These are phyloP conservation scores for Coreoperca whiteheadi DNA, from an alignment of 2,113 vertebrate species.

Conservation along the genomic window DNA sequence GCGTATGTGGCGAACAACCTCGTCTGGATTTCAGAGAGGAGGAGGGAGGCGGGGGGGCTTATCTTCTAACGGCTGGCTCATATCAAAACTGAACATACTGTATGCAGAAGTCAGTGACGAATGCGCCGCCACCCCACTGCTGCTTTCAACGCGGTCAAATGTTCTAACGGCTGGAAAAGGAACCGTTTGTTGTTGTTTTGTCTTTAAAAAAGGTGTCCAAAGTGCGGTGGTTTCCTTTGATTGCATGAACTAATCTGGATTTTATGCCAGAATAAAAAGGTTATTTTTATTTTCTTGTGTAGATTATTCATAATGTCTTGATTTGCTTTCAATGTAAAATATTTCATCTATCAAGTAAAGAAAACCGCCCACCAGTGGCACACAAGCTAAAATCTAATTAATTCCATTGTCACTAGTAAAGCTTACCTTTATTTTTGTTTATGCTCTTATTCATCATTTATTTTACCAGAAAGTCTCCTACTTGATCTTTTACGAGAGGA, in stretches of 20 bases:
- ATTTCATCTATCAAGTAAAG: neutral
- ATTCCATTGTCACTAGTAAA: neutral
- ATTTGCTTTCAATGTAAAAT: neutral
- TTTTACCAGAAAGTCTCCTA: neutral
- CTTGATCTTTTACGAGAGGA: neutral
- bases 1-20: slow-evolving; percentile 1
- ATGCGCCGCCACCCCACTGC: neutral
- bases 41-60: neutral
- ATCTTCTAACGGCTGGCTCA: neutral
- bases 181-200: neutral
- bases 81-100: neutral
- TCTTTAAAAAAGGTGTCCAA: neutral
- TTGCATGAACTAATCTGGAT: neutral
- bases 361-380: neutral
- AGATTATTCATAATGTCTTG: neutral
- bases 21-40: neutral
- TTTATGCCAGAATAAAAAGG: too few relatives aligned
- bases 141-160: neutral
- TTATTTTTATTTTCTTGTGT: neutral
- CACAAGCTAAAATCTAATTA: neutral
- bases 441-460: neutral
- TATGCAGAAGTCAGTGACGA: neutral
- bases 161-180: neutral
- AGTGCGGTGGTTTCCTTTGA: neutral
- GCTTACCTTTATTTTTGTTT: too few relatives aligned